Percentiles rank a stretch among this genome's conserved stretches.
phyloP scores from a whole-genome alignment of 2,797 vertebrate genomes.

The Alcedo atthis region DNA sequence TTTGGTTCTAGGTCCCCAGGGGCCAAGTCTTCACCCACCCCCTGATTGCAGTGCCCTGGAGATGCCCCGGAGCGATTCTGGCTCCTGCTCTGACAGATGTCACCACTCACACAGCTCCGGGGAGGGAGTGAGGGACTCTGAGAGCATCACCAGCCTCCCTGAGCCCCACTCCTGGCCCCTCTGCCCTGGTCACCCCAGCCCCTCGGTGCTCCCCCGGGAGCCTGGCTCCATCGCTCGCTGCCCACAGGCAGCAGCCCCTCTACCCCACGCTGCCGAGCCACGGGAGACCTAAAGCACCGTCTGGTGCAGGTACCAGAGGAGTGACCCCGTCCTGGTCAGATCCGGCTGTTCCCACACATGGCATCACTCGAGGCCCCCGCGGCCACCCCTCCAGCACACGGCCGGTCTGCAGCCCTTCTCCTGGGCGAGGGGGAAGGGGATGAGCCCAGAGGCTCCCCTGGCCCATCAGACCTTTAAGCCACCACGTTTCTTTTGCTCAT shows the following conservation, averaged over 20 bases:
- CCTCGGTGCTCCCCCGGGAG: fast-evolving
- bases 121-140: neutral
- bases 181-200: neutral
- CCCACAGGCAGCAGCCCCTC: no score
- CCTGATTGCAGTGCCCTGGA: neutral
- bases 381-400: neutral
- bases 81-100: neutral
- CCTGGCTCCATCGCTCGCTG: neutral
- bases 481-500: fast-evolving
- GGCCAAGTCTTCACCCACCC: neutral
- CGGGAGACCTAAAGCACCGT: no score
- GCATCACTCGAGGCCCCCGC: neutral
- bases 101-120: neutral
- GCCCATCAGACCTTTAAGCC: neutral
- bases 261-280: no score
- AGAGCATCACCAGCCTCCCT: neutral
- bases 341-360: fast-evolving
- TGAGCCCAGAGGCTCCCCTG: fast-evolving
- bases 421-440: neutral
- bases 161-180: neutral
- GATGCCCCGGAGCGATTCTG: neutral
- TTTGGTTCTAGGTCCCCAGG: neutral
- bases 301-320: fast-evolving
- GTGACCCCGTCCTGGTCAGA: fast-evolving
- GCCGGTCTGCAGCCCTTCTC: fast-evolving